Conservation (phyloP, 2,113 vertebrate genomes). For the Formicarius rufipectus region DNA sequence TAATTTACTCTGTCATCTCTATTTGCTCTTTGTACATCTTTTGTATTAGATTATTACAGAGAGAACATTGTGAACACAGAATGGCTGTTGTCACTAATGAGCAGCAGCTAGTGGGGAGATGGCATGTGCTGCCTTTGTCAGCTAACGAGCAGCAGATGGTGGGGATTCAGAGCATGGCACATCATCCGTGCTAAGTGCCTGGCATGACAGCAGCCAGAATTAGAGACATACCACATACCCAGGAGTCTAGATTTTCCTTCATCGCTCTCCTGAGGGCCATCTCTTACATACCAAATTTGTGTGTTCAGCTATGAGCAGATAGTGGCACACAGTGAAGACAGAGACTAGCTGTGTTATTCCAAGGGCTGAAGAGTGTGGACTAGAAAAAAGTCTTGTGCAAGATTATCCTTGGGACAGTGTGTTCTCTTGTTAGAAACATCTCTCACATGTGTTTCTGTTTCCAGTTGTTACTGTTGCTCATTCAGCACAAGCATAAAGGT, state of each 20-base stretch:
- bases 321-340: neutral
- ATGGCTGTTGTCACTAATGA: conserved; percentile 27
- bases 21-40: conserved; percentile 8
- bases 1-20: conserved; percentile 32
- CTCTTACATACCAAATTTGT: neutral
- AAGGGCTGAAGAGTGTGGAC: neutral
- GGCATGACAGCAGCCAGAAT: conserved; percentile 51
- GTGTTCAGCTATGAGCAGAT: neutral
- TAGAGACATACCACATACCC: neutral
- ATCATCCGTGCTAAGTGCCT: conserved; percentile 26
- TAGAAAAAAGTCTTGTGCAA: neutral
- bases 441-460: neutral
- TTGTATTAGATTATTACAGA: conserved; percentile 13
- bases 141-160: conserved; percentile 66
- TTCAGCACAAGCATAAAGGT: neutral
- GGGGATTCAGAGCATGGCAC: conserved; percentile 35
- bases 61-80: conserved; percentile 13
- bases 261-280: neutral
- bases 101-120: conserved; percentile 14
- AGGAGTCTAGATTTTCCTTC: neutral
- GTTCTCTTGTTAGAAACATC: neutral
- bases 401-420: neutral
- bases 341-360: neutral
- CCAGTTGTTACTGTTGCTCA: neutral
- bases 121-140: conserved; percentile 30